Base-by-base conservation (phyloP, 2,797 vertebrate genomes). In the Knipowitschia caucasica region DNA sequence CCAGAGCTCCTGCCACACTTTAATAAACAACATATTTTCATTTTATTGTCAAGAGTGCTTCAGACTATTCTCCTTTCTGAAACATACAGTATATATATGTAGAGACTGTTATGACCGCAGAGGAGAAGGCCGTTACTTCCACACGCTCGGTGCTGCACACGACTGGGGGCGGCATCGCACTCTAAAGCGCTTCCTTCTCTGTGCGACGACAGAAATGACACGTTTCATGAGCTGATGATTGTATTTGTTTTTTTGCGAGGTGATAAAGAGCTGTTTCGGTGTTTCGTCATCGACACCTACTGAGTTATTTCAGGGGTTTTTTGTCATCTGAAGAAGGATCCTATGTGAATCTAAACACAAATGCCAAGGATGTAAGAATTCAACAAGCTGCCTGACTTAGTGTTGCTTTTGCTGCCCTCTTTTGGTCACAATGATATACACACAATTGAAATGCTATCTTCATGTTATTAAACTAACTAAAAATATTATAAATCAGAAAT, bases 101-200 rank as follows among this genome's bases (percentile, higher is more conserved):
- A n/a, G n/a, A n/a, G n/a, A n/a, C n/a, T n/a, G n/a, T n/a, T n/a
- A n/a, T n/a, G n/a, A n/a, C n/a, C n/a, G n/a, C n/a, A n/a, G n/a
- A n/a, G n/a, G n/a, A n/a, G n/a, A n/a, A n/a, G n/a, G n/a, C n/a
- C n/a, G 7, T 60, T 50, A 17, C 63, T 11, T 30, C 42, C 56
- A 47, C 49, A 40, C 10, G 29, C 55, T 53, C 29, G 27, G 56
- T 64, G 54, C 62, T 53, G 67, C 51, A 62, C 42, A 71, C 40
- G 58, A 27, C 66, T 24, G 57, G 59, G 56, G 63, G 71, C 56
- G 69, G 66, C 31, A 53, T 79, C 67, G 62, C 71, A 71, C 29
- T n/a, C 31, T 14, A 17, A 35, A 24, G 40, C 24, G 40, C 25
- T 18, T 40, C 54, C 21, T n/a, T 54, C 45, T 34, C 27, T 35